Base-by-base conservation (phyloP, 2,888 invertebrate genomes). In the Microctonus aethiopoides region DNA sequence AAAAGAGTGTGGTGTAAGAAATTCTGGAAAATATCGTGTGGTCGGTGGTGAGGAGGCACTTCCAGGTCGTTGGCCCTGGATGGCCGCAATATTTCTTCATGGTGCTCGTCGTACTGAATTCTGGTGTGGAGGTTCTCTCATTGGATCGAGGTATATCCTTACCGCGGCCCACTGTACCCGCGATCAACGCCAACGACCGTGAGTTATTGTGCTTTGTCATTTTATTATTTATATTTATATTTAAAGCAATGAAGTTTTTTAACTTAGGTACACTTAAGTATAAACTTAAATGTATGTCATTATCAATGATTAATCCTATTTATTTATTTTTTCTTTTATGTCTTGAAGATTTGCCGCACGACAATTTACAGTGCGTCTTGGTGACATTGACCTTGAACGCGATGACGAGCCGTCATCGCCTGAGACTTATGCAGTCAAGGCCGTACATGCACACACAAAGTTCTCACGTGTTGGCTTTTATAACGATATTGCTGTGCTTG, bases 151-250 rank as follows among this genome's bases (percentile, higher is more conserved):
- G 62, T 94, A 96, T 82, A 91, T 95, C 79, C 81, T 97, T 6
- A 97, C 97, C 0, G 97, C 97, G 0, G 97, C 97, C 0, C 97
- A 97, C 89, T 97, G 97, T 81, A 97, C 97, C 0, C 90, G 94
- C 74, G 96, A 97, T 85, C 93, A 94, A 0, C 91, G 94, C 78
- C 96, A 96, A 83, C 91, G 94, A 84, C 95, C 95, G 96, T 97
- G 87, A 90, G 92, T 89, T 60, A n/a, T 11, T 24, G 24, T 59
- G 29, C 41, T 41, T 16, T 2, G 11, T 24, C 32, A 36, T 41
- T 13, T 41, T 4, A 22, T 9, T 13, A 46, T 54, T 22, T 54
- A 2, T 52, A 26, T 51, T n/a, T 13, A 3, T 46, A 41, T 39
- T 9, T 62, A 62, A 39, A 56, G 16, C 56, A 32, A 10, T 32